These are phyloP conservation scores for Bubo blakistoni DNA, from an alignment of 2,113 vertebrate genomes.

Conservation along the genomic window DNA sequence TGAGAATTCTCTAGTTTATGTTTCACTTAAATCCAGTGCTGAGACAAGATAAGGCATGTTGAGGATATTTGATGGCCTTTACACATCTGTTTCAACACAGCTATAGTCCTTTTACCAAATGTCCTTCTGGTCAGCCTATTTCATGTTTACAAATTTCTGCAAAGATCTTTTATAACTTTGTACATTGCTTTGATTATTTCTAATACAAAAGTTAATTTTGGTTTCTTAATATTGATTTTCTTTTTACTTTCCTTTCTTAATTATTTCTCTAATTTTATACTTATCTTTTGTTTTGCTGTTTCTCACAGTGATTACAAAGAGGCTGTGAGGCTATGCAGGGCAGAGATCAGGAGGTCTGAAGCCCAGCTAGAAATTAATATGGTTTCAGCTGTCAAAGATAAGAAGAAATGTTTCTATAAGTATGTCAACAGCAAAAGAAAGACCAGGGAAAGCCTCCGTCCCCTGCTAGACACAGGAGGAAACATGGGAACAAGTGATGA, in stretches of 20 bases:
- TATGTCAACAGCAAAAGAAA: too few species aligned
- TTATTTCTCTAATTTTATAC: background rate
- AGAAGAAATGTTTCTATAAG: too few species aligned
- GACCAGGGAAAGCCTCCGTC: too few species aligned
- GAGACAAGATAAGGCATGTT: background rate
- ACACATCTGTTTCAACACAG: background rate
- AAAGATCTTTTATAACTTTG: background rate
- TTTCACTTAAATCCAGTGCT: background rate
- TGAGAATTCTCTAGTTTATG: background rate
- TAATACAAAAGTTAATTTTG: background rate
- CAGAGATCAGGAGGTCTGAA: too few species aligned
- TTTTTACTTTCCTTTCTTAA: background rate
- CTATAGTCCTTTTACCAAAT: background rate
- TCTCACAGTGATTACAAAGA: background rate
- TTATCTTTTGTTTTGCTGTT: background rate
- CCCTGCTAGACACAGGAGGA: too few species aligned
- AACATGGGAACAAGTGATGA: too few species aligned
- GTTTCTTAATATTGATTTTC: background rate
- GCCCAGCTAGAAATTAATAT: too few species aligned
- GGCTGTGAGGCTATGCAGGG: too few species aligned
- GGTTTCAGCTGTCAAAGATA: too few species aligned
- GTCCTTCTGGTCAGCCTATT: background rate
- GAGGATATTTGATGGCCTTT: background rate
- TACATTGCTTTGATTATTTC: background rate
- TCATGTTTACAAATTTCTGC: background rate